Base-by-base conservation (phyloP, 2,888 invertebrate genomes). In the Altica lythri region DNA sequence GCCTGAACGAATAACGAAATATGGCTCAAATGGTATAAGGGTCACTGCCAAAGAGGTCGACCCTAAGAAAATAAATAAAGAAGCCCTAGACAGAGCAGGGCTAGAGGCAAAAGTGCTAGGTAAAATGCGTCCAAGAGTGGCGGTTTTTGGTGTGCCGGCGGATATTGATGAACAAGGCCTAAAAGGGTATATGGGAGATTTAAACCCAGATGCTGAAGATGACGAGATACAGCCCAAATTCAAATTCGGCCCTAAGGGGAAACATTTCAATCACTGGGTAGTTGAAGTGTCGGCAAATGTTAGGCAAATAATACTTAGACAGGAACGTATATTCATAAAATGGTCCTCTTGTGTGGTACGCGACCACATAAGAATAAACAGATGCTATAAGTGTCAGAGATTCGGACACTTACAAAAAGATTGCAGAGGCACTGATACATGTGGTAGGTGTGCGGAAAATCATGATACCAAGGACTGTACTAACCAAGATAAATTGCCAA, bases 381-480 rank as follows among this genome's bases (percentile, higher is more conserved):
- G 19, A n/a, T 44, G 18, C 3, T 44, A 44, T n/a, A 29, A 16
- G 30, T 44, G 44, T n/a, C 30, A 44, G 4, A 4, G 13, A 12
- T 25, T 25, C 9, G 42, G 27, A 1, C 27, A 27, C 8, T 12
- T 42, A n/a, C 14, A 12, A 1, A 12, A 22, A 14, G 27, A 13
- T 13, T 25, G 42, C 13, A 6, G 14, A 12, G 13, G 27, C 25
- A n/a, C 3, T 2, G 9, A 2, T 4, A 14, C 14, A 1, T 42
- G 42, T 14, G 42, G 25, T 9, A 16, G 2, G 4, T 42, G 42
- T 25, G n/a, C 25, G 2, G 13, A 25, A 22, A 25, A n/a, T 4
- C 42, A 12, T 9, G 27, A 42, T 4, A 27, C 42, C 2, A 42
- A n/a, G 12, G 13, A 25, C 9, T 42, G 42, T 16, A 2, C 2